These are phyloP conservation scores for Cosmopolites sordidus DNA, from an alignment of 2,888 invertebrate species.

Conservation along the genomic window DNA sequence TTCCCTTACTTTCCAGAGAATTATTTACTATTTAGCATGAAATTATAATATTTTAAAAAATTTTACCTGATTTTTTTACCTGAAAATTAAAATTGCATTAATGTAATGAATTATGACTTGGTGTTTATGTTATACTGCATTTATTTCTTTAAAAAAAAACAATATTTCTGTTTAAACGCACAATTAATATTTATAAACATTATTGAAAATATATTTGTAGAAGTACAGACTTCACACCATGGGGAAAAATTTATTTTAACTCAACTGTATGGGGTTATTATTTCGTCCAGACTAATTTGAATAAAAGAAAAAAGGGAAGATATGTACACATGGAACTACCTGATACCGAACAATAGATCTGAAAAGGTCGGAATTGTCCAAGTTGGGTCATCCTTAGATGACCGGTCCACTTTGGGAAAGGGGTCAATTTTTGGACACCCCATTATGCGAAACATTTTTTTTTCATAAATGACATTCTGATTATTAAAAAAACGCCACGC, in stretches of 20 bases:
- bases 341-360: not conserved
- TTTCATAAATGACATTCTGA: constrained; percentile 21
- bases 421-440: constrained; percentile 22
- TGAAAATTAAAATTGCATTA: too few relatives aligned
- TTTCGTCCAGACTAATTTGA: not conserved
- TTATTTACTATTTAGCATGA: too few relatives aligned
- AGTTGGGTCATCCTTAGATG: not conserved
- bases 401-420: constrained; percentile 4
- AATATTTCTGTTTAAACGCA: too few relatives aligned
- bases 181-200: too few relatives aligned
- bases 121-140: too few relatives aligned
- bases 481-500: constrained; percentile 38
- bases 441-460: constrained; percentile 23
- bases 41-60: too few relatives aligned
- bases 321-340: not conserved
- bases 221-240: too few relatives aligned
- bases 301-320: not conserved
- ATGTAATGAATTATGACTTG: too few relatives aligned
- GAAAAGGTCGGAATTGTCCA: not conserved
- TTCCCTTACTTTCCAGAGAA: too few relatives aligned
- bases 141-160: too few relatives aligned
- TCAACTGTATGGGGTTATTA: not conserved
- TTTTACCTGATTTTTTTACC: too few relatives aligned
- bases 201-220: too few relatives aligned
- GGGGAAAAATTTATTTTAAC: not conserved